Base-by-base conservation (phyloP, 2,888 invertebrate genomes). In the Eupithecia exiguata region DNA sequence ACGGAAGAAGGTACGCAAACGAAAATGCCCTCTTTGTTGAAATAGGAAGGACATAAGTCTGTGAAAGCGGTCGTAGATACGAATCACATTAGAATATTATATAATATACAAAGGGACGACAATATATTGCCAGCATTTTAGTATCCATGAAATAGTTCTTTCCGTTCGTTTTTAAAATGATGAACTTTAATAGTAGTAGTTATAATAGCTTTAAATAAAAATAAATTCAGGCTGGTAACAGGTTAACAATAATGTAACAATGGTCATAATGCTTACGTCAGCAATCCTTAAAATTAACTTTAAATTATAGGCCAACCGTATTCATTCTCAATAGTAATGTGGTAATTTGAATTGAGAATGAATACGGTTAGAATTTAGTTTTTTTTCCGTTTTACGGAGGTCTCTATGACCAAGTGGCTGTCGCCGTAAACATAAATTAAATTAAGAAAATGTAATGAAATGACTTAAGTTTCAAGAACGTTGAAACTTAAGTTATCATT, bases 1-100 rank as follows among this genome's bases (percentile, higher is more conserved):
- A 66, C 40, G 43, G 66, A 66, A 72, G 69, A 18, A 36, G 63
- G 63, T 63, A 43, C 70, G 74, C 67, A 72, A 75, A 72, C 69
- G 69, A 68, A 72, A 77, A 71, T 63, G 68, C 65, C 72, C 66
- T 67, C 65, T 69, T 73, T 72, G 70, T 72, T 71, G 66, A 71
- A 74, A 77, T 75, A 61, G 75, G 71, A 76, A 71, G 66, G 61
- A 53, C 38, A 36, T 0, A 46, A 25, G 58, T 58, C 58, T 66
- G n/a, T 36, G 21, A 38, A 58, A 21, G 53, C 10, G 38, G 12
- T 6, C 30, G 1, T 43, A 69, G 63, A 72, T 18, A 21, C 36
- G 68, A 72, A 72, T 69, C 69, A 61, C 66, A n/a, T 36, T 65
- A 10, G 53, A 53, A 53, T 53, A 53, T 53, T 53, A 53, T 12